phyloP scores from a whole-genome alignment of 2,113 vertebrate species.

The Eublepharis macularius region DNA sequence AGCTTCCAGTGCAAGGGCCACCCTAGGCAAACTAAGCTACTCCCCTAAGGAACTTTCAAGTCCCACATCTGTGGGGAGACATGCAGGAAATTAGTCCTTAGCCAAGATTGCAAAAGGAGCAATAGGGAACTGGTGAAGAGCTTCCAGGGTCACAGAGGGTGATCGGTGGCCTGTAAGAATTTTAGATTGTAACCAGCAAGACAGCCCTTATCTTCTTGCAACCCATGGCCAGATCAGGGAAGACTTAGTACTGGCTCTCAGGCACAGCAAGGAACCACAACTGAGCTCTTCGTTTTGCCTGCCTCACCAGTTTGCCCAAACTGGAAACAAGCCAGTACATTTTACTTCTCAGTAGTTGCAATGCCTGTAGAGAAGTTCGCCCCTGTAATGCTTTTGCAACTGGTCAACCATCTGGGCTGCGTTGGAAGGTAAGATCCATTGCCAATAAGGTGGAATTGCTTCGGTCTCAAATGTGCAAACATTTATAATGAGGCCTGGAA shows the following conservation, averaged over 20 bases:
- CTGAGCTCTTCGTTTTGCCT: no score
- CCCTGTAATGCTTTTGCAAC: background rate
- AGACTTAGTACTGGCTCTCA: background rate
- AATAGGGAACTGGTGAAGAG: background rate
- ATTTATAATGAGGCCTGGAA: background rate
- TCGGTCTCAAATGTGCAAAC: background rate
- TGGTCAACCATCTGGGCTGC: no score
- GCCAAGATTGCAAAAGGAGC: background rate
- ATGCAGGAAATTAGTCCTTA: no score
- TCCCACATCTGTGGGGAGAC: background rate
- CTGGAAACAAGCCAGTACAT: no score
- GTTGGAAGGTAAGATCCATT: no score
- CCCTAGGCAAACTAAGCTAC: constrained; percentile 26
- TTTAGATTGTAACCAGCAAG: background rate
- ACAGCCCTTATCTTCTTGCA: background rate
- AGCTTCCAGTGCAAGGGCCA: background rate
- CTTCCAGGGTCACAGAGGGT: background rate
- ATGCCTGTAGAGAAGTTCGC: background rate
- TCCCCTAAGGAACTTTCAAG: background rate
- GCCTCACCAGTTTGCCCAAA: no score
- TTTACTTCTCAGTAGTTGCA: no score
- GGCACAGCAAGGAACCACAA: no score
- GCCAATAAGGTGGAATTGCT: no score
- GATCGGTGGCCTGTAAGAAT: background rate
- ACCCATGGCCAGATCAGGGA: constrained; percentile 7